Conservation (phyloP, 1,140 invertebrate genomes). For the Euura saliciscinereae region DNA sequence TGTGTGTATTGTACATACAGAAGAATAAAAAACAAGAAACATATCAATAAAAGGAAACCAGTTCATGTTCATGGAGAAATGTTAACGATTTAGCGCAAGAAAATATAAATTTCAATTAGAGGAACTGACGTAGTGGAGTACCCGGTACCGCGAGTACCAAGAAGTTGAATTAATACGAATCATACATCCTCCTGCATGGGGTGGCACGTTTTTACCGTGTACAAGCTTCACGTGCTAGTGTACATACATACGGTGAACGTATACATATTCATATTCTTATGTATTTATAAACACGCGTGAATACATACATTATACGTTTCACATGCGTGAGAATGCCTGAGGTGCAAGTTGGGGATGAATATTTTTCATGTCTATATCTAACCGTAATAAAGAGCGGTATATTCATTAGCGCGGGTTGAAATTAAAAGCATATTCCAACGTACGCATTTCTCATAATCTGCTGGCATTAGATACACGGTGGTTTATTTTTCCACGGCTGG, state of each 20-base stretch:
- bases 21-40: too few relatives aligned
- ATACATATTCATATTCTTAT: too few relatives aligned
- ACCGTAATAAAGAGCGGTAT: slow-evolving; percentile 7
- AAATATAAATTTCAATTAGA: too few relatives aligned
- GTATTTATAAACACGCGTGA: background rate
- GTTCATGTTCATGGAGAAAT: too few relatives aligned
- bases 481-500: too few relatives aligned
- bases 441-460: slow-evolving; percentile 5
- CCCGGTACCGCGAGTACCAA: background rate
- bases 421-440: slow-evolving; percentile 7
- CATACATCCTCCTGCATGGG: background rate
- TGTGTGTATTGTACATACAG: too few relatives aligned
- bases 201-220: background rate
- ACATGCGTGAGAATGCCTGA: background rate
- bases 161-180: slow-evolving; percentile 3
- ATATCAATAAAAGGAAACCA: too few relatives aligned
- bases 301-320: background rate
- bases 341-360: background rate
- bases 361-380: background rate
- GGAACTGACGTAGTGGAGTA: background rate
- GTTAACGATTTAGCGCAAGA: too few relatives aligned
- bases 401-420: background rate
- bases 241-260: background rate
- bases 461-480: background rate
- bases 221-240: background rate